Conservation (phyloP, 2,113 vertebrate species). For the Herpailurus yagouaroundi region DNA sequence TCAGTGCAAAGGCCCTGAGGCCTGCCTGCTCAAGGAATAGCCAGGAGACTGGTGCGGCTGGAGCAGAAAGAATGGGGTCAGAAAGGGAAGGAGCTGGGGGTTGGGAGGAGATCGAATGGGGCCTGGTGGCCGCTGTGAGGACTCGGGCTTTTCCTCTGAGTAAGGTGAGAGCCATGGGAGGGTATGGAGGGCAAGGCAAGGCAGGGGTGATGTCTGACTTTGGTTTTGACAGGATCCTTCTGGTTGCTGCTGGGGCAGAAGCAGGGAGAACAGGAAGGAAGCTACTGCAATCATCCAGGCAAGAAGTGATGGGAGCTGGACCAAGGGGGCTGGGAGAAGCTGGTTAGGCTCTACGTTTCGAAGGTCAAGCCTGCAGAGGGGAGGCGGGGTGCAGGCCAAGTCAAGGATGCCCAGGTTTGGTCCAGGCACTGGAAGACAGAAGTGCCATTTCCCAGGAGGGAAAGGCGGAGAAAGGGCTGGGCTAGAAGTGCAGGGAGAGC, state of each 20-base stretch:
- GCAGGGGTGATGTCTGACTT: not conserved
- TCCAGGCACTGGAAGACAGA: not conserved
- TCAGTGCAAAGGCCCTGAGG: not conserved
- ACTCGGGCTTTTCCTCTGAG: not conserved
- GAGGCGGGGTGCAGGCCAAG: fast-evolving
- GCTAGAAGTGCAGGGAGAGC: no score
- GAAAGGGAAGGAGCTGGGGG: not conserved
- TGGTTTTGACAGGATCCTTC: not conserved
- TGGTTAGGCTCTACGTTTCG: not conserved
- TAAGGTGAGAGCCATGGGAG: not conserved
- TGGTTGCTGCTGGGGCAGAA: not conserved
- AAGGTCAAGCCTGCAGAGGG: not conserved
- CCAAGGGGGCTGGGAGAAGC: not conserved
- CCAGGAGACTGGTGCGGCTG: not conserved
- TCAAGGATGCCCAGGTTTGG: no score
- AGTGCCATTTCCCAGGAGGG: not conserved
- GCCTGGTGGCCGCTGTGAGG: not conserved
- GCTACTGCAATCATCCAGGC: fast-evolving
- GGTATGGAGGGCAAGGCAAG: no score
- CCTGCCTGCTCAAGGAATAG: not conserved
- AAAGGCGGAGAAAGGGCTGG: not conserved
- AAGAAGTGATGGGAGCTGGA: not conserved
- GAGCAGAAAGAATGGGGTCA: not conserved
- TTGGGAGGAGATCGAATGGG: not conserved
- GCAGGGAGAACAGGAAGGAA: not conserved